phyloP scores from a whole-genome alignment of 1,140 invertebrate genomes.

The Tyrophagus putrescentiae region DNA sequence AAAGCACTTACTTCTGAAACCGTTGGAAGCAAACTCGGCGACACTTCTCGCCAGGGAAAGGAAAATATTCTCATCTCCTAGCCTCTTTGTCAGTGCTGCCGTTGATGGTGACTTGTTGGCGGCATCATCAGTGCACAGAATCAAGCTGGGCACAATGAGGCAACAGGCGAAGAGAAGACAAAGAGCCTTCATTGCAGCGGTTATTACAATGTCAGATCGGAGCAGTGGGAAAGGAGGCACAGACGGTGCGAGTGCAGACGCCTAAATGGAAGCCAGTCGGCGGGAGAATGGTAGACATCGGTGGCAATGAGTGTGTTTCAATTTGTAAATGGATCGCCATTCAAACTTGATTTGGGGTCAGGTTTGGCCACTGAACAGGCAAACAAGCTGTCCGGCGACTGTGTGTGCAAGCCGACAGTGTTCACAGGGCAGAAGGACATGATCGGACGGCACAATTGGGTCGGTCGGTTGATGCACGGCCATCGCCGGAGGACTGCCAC shows the following conservation, averaged over 20 bases:
- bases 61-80: constrained; percentile 1
- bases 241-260: background rate
- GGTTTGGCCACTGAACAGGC: constrained; percentile 1
- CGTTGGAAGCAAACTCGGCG: constrained; percentile 2
- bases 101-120: background rate
- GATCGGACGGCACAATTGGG: background rate
- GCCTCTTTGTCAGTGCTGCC: background rate
- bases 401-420: background rate
- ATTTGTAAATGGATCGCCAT: background rate
- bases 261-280: background rate
- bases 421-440: background rate
- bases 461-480: background rate
- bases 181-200: background rate
- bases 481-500: background rate
- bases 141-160: background rate
- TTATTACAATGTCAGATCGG: too few species aligned
- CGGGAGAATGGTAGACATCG: background rate
- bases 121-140: background rate
- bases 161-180: background rate
- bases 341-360: constrained; percentile 8
- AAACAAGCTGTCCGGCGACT: background rate
- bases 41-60: background rate
- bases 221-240: background rate
- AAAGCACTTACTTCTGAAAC: constrained; percentile 1
- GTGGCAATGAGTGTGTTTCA: background rate